phyloP scores from a whole-genome alignment of 2,797 vertebrate genomes.

The Lacerta bilineata region DNA sequence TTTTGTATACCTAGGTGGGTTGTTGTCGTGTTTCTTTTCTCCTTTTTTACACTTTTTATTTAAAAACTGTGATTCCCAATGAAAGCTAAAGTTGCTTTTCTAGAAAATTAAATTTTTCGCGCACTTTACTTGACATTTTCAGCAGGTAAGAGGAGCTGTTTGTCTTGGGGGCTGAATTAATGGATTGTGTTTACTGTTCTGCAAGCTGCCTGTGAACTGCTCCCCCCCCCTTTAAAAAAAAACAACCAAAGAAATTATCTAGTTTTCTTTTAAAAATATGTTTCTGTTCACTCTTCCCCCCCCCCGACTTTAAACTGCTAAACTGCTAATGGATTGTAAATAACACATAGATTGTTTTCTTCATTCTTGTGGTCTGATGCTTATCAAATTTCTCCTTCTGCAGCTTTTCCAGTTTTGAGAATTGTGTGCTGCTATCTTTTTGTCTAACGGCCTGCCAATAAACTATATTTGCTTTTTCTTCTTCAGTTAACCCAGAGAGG shows the following conservation, averaged over 20 bases:
- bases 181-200: not conserved
- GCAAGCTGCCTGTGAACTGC: not conserved
- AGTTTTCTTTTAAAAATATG: not conserved
- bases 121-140: not conserved
- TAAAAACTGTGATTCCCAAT: not conserved
- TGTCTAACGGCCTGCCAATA: not conserved
- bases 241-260: not conserved
- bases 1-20: not conserved
- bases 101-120: not conserved
- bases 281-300: not conserved
- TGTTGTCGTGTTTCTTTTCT: no score
- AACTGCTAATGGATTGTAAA: not conserved
- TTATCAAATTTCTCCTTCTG: no score
- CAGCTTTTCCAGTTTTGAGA: not conserved
- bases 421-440: not conserved
- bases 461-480: conserved; percentile 4
- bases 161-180: not conserved
- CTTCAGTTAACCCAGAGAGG: conserved; percentile 41
- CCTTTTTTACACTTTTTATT: not conserved
- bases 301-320: not conserved
- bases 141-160: not conserved
- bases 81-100: not conserved
- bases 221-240: not conserved
- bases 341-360: not conserved
- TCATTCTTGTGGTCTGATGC: not conserved